Base-by-base conservation (phyloP, 2,888 invertebrate species). In the Lottia gigantea region DNA sequence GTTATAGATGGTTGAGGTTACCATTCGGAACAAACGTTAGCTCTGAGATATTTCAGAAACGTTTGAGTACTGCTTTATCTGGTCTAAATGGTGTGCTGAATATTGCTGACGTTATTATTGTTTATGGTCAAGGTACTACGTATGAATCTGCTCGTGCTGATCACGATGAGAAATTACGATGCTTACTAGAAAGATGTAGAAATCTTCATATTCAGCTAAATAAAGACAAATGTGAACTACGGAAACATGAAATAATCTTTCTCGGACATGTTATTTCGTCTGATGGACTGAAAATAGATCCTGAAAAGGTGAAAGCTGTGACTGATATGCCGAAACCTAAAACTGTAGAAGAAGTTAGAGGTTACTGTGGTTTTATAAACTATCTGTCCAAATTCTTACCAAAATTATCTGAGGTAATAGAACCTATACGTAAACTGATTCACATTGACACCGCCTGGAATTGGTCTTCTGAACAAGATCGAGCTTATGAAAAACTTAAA, bases 311-410 rank as follows among this genome's bases (percentile, higher is more conserved):
- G 0, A 31, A 64, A 46, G 74, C 73, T 15, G 66, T 76, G 7
- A 62, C 49, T 16, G 46, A 75, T 14, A 75, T 75, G 70, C 73
- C 74, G 2, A 55, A 67, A 16, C 72, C 78, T 4, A 47, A 46
- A 16, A 65, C 67, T 62, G 74, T 74, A 19, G 74, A 74, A 68
- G 72, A 64, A 15, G 66, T 75, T 1, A 67, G 70, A 15, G 16
- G 70, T 12, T 73, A 71, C 40, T 49, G 68, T 46, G 74, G 76
- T n/a, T 71, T 76, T 16, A 64, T 77, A 0, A 74, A 73, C 26
- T 78, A 77, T 64, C 68, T 78, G 19, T 73, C 75, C 11, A 75
- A 72, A 64, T 76, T 74, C 62, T 46, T 77, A 12, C 77, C 73
- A 25, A 64, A 67, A 14, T 62, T 76, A 46, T 72, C 71, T 16